phyloP scores from a whole-genome alignment of 92 coral and sea anemone genomes.

The Zoanthus sociatus region DNA sequence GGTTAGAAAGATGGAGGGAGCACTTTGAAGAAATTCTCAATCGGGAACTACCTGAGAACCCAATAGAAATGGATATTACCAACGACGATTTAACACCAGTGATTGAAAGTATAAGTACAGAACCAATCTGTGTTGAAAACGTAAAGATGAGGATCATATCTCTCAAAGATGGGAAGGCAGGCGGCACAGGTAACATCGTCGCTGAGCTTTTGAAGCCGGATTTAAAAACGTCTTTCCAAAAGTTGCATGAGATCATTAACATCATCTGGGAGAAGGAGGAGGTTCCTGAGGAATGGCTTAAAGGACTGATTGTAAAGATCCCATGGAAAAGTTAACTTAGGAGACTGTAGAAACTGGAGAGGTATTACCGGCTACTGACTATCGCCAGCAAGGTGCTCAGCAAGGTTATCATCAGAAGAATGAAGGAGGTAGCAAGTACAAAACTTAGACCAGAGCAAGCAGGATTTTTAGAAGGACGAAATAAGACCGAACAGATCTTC shows the following conservation, averaged over 20 bases:
- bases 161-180: conserved; percentile 17
- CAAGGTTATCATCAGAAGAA: conserved; percentile 34
- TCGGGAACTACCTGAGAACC: conserved; percentile 9
- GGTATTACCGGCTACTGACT: conserved; percentile 44
- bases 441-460: conserved; percentile 52
- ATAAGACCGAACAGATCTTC: conserved; percentile 49
- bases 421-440: conserved; percentile 37
- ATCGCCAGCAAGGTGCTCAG: conserved; percentile 27
- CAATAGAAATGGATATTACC: conserved; percentile 21
- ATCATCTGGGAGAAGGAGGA: conserved; percentile 35
- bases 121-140: conserved; percentile 5
- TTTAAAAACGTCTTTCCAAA: background rate
- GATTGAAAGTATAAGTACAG: conserved; percentile 5
- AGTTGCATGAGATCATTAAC: conserved; percentile 5
- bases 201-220: conserved; percentile 17
- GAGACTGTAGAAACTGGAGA: conserved; percentile 45
- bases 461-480: conserved; percentile 44
- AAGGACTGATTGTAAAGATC: conserved; percentile 41
- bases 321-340: conserved; percentile 47
- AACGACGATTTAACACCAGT: background rate
- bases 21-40: conserved; percentile 41
- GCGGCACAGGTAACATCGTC: conserved; percentile 10
- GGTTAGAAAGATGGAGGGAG: conserved; percentile 22
- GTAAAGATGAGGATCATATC: background rate
- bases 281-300: conserved; percentile 37